These are phyloP conservation scores for Sturnus vulgaris DNA, from an alignment of 2,113 vertebrate genomes.

Conservation along the genomic window DNA sequence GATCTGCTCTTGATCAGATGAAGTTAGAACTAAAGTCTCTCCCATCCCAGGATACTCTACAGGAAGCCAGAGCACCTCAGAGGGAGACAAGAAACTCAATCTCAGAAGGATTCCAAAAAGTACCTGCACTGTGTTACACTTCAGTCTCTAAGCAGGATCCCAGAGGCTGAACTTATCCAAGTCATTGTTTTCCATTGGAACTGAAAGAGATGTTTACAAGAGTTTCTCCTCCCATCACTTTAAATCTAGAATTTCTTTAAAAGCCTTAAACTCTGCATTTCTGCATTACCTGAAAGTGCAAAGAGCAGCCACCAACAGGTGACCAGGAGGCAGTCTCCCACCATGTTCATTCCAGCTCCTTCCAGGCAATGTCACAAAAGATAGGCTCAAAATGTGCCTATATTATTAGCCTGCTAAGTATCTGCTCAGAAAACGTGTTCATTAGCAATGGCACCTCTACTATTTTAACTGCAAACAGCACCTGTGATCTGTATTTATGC, in stretches of 20 bases:
- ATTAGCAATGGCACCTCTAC: background rate
- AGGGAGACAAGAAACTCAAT: background rate
- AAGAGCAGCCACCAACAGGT: background rate
- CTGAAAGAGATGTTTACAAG: background rate
- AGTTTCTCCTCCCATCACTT: background rate
- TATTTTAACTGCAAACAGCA: background rate
- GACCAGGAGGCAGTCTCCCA: background rate
- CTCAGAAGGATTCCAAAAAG: background rate
- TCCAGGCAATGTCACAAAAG: background rate
- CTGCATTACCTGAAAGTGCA: background rate
- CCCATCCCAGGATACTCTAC: background rate
- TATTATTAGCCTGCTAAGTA: background rate
- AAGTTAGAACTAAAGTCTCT: background rate
- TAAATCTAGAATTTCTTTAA: background rate
- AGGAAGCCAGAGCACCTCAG: background rate
- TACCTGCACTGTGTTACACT: background rate
- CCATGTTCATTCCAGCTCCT: background rate
- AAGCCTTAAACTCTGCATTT: background rate
- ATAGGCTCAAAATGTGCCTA: background rate
- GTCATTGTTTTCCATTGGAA: background rate
- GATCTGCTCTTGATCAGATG: background rate
- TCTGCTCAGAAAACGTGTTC: background rate
- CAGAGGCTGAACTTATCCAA: background rate
- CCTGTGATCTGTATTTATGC: background rate
- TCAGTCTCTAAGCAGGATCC: background rate